phyloP scores from a whole-genome alignment of 2,113 vertebrate species.

The Corythaeola cristata region DNA sequence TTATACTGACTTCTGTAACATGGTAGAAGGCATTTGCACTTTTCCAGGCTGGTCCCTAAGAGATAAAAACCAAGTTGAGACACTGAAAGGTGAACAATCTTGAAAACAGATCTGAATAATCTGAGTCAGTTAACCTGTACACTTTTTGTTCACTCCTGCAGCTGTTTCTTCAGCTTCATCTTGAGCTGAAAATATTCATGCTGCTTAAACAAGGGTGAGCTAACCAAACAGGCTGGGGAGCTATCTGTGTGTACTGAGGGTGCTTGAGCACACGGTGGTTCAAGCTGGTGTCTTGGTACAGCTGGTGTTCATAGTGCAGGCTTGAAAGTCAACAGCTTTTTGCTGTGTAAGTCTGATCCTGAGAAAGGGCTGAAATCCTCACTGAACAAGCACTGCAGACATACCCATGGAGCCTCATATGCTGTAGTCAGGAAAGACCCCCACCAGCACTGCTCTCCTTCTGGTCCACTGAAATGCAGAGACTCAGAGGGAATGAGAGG shows the following conservation, averaged over 20 bases:
- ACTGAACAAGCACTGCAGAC: background rate
- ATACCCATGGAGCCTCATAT: fast-evolving
- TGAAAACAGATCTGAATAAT: background rate
- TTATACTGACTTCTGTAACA: background rate
- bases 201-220: background rate
- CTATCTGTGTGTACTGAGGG: background rate
- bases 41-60: background rate
- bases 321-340: background rate
- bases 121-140: background rate
- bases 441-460: background rate
- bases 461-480: fast-evolving
- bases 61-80: background rate
- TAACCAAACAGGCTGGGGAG: background rate
- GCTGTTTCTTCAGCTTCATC: background rate
- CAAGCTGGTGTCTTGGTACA: background rate
- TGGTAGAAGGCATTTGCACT: background rate
- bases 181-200: background rate
- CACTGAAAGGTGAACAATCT: background rate
- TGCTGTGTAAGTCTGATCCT: background rate
- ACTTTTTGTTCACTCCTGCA: background rate
- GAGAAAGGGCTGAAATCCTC: background rate
- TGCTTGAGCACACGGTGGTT: background rate
- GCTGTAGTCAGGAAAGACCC: background rate
- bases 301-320: background rate
- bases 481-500: fast-evolving